A percentile compares a stretch with the other conserved stretches of the same genome.
phyloP scores from a whole-genome alignment of 2,888 invertebrate genomes.

The Andrena camellia region DNA sequence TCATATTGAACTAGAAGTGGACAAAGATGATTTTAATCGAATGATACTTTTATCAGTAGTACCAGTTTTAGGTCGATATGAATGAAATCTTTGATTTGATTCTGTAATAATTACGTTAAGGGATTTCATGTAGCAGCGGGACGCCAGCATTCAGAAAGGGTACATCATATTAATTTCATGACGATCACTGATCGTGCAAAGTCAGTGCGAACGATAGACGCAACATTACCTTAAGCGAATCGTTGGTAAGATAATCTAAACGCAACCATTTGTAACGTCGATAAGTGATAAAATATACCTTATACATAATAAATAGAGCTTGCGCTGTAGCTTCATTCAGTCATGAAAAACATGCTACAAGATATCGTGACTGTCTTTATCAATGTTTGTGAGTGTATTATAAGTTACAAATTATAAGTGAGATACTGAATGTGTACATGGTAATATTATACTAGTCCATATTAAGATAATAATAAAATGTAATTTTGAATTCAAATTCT shows the following conservation, averaged over 20 bases:
- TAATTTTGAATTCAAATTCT: constrained; percentile 84
- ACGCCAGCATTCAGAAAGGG: constrained; percentile 10
- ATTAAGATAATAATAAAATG: constrained; percentile 85
- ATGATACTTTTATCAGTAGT: not conserved
- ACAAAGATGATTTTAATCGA: not conserved
- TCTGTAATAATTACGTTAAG: constrained; percentile 13
- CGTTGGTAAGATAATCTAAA: constrained; percentile 64
- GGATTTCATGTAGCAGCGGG: constrained; percentile 4
- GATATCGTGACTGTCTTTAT: constrained; percentile 84
- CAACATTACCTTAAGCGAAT: constrained; percentile 59
- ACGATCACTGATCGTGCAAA: constrained; percentile 63
- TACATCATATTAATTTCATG: constrained; percentile 46
- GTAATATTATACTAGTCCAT: constrained; percentile 85
- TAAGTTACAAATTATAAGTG: constrained; percentile 84
- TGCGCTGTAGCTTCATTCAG: constrained; percentile 83
- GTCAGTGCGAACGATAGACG: constrained; percentile 61
- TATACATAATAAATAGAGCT: constrained; percentile 81
- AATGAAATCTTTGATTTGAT: not conserved
- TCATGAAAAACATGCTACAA: constrained; percentile 80
- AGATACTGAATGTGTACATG: constrained; percentile 85
- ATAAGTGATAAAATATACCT: constrained; percentile 77
- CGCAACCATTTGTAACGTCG: constrained; percentile 65
- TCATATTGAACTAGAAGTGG: not conserved
- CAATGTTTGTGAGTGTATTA: constrained; percentile 85
- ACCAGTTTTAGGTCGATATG: not conserved